Percentiles rank a stretch among this genome's conserved stretches.
Evolutionary conservation across 1,140 invertebrate genomes (phyloP).

Genomic region (Oreohelix idahoensis): DNA sequence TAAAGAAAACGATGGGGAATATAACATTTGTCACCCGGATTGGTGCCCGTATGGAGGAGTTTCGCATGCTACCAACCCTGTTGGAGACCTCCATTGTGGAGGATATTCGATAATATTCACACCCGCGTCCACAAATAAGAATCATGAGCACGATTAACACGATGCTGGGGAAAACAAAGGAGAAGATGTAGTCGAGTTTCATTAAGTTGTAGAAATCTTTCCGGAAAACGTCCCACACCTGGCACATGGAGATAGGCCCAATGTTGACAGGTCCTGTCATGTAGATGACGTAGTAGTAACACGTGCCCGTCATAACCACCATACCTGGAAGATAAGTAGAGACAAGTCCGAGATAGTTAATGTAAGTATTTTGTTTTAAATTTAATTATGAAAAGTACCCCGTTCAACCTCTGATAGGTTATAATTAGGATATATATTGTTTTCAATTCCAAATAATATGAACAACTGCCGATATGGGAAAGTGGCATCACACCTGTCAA

Average conservation of each 20-base stretch:
- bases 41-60: background rate
- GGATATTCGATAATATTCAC: conserved; percentile 45
- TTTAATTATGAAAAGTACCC: no score
- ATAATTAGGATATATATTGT: no score
- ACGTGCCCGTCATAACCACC: conserved; percentile 49
- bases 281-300: conserved; percentile 55
- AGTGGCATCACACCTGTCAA: no score
- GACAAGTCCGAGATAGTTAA: no score
- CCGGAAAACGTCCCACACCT: conserved; percentile 40
- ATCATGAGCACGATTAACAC: conserved; percentile 44
- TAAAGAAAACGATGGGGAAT: conserved; percentile 24
- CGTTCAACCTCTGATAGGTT: no score
- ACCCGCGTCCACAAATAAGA: conserved; percentile 45
- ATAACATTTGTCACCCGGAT: conserved; percentile 6
- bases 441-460: no score
- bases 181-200: conserved; percentile 48
- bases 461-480: no score
- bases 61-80: background rate
- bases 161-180: conserved; percentile 47
- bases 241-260: background rate
- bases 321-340: conserved; percentile 31
- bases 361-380: no score
- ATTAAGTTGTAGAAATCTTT: conserved; percentile 41
- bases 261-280: conserved; percentile 42
- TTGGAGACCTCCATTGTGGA: conserved; percentile 31